Base-by-base conservation (phyloP, 2,888 invertebrate species). In the Tetranychus truncatus region DNA sequence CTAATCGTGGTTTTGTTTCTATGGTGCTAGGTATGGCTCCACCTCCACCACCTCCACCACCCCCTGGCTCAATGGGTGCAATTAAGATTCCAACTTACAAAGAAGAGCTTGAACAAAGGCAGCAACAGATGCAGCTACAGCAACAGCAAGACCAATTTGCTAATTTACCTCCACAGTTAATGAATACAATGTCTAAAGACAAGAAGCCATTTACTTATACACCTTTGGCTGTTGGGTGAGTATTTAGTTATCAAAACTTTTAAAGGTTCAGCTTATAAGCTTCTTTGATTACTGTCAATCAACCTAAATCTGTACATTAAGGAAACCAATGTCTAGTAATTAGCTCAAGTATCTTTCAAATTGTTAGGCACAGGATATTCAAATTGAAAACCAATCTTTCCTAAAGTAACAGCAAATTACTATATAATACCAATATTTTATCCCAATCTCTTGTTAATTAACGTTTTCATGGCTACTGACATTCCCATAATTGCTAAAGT, bases 201-300 rank as follows among this genome's bases (percentile, higher is more conserved):
- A 95, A 94, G 84, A 94, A 94, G 81, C 94, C 94, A 15, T 95
- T 95, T 82, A 94, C 94, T n/a, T 95, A 95, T 83, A 92, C 93
- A 21, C 94, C 94, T 1, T 21, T 24, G n/a, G 74, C 74, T 24
- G 69, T 74, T 45, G 74, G 74, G 74, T 74, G 21, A 74, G 66
- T 73, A 9, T 18, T 67, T 67, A 67, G 24, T 67, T 67, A 55
- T 55, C 55, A 6, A 55, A 55, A 55, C 34, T 34, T 34, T 34
- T 4, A 34, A 34, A 34, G 34, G 34, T 34, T 34, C 34, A 34
- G 34, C 34, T 34, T 5, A 34, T 34, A 5, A 34, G 34, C 34
- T 34, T 34, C 34, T 34, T 34, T 34, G 34, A 34, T 34, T 34
- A 34, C 3, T 34, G 34, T 34, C 34, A 34, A 34, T 34, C 34